Evolutionary conservation across 2,113 vertebrate species (phyloP), one percentile per base, ranked within the genome.

Genomic region (Rafetus swinhoei): DNA sequence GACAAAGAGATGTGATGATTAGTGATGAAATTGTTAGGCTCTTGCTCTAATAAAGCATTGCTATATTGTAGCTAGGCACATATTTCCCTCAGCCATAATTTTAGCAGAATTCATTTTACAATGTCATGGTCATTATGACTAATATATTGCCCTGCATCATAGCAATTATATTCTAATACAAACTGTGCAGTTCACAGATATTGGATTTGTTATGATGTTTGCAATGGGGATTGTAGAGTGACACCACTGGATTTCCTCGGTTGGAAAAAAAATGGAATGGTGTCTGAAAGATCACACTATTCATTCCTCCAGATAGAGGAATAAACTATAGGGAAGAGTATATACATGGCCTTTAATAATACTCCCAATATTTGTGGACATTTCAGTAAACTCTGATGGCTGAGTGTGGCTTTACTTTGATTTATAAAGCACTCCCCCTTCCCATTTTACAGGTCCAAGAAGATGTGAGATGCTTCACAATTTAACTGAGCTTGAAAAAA

Each of bases 1-100:
- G 92, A 97, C 95, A 95, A 93, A 93, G 76, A 95, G 96, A 95
- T 27, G 35, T 90, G 32, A 76, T 96, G 92, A 89, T 96, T 93
- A 93, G 54, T 79, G 87, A 25, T 77, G 77, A 89, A 97, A 96
- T 84, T 90, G 91, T 91, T 39, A 69, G 60, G 85, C 83, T 77
- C 84, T 94, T 90, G 92, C 79, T 95, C 89, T 95, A 93, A 56
- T 65, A 91, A 59, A 82, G 69, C 35, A 79, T 19, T 29, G 82
- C 60, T 55, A 7, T 45, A 2, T 32, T 55, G 27, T 14, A 89
- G 74, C n/a, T 55, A 90, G 89, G 12, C 11, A 81, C 11, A 9
- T 79, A 74, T 45, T 86, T 81, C 93, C 91, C 16, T 91, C 85
- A 88, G 65, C 29, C 65, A 39, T 72, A 14, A 82, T 7, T 32